phyloP scores from a whole-genome alignment of 2,888 invertebrate genomes.

The Aplocera efformata region DNA sequence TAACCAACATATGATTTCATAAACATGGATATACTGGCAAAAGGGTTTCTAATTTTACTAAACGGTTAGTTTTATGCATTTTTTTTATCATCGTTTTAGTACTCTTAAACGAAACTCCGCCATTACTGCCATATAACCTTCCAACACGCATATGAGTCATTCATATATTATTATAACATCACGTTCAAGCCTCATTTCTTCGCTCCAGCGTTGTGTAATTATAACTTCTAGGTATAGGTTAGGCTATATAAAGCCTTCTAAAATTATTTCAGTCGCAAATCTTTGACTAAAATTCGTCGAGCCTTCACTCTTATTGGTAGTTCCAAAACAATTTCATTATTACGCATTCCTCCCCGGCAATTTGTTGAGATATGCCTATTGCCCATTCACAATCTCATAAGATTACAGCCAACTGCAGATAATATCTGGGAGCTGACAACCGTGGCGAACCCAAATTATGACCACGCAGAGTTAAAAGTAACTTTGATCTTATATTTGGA shows the following conservation, averaged over 20 bases:
- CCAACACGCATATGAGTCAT: constrained; percentile 10
- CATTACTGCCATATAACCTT: constrained; percentile 4
- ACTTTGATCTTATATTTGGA: constrained; percentile 5
- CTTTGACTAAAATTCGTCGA: background rate
- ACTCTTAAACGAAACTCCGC: constrained; percentile 6
- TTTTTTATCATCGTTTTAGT: constrained; percentile 12
- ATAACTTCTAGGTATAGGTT: background rate
- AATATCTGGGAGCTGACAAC: constrained; percentile 19
- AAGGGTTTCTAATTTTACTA: background rate
- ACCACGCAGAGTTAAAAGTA: background rate
- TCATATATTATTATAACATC: constrained; percentile 5
- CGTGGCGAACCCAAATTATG: constrained; percentile 8
- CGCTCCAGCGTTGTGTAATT: background rate
- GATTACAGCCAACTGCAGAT: constrained; percentile 14
- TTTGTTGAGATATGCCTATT: constrained; percentile 13
- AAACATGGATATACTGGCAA: no score
- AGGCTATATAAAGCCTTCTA: background rate
- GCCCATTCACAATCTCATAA: constrained; percentile 12
- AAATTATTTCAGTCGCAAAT: background rate
- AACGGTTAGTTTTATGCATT: constrained; percentile 12
- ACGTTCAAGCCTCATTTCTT: constrained; percentile 5
- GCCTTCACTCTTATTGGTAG: background rate
- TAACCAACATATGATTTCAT: no score
- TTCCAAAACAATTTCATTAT: constrained; percentile 19
- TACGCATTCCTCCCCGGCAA: constrained; percentile 11